Evolutionary conservation across 2,797 vertebrate species (phyloP), one percentile per base, ranked within the genome.

Genomic region (Myiotriccus ornatus): DNA sequence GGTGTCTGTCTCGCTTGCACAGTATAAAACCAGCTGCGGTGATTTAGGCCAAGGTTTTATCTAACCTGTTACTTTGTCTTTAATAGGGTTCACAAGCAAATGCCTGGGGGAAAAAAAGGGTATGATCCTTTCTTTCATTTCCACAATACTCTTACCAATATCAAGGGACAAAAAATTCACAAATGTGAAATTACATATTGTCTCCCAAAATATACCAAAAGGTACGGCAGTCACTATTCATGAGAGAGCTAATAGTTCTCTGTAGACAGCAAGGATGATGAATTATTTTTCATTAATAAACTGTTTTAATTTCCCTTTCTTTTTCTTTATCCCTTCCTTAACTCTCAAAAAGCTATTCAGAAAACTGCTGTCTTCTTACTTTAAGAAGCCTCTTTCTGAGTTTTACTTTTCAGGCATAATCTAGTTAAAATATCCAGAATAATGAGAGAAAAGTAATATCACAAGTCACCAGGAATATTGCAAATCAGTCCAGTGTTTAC

Each of bases 181-280:
- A 67, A 35, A 74, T 30, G 14, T 52, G 52, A 96, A 89, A 94
- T 43, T 69, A 19, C 55, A 67, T 84, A 73, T 63, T 93, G 39
- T 63, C 7, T 95, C 65, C 64, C 64, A 89, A 85, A 94, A 94
- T 41, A 83, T 9, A 79, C 90, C 71, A 89, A 68, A 92, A 94
- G 74, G 34, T 79, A 90, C 71, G 81, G 28, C 74, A 89, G 84
- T 56, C 69, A 52, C 52, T n/a, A 32, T 69, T 47, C 52, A 47
- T 84, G 75, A 93, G 39, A 94, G 47, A 87, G 50, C 25, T 70
- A 74, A 73, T 13, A 85, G 62, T 47, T 86, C 92, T 77, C 69
- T 85, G 46, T 69, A 91, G 56, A 89, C 37, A 88, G 39, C 41
- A 96, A 49, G 6, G 11, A 70, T 60, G 71, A 95, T 84, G 77